phyloP scores from a whole-genome alignment of 1,140 invertebrate genomes.

The Aphis gossypii region DNA sequence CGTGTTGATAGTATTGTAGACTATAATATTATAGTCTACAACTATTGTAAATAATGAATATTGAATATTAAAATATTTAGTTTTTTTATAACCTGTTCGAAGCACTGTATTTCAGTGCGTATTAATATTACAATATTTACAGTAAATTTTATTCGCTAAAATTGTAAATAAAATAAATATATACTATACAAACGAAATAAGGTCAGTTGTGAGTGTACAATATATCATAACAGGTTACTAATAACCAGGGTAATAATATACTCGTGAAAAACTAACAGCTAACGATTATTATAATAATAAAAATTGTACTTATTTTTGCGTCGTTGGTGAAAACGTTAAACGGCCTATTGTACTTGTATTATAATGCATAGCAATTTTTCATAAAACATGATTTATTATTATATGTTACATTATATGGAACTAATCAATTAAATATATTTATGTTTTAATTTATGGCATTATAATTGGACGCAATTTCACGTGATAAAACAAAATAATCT shows the following conservation, averaged over 20 bases:
- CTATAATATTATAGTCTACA: too few relatives aligned
- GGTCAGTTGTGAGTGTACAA: neutral
- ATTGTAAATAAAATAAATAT: neutral
- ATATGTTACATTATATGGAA: neutral
- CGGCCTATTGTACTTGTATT: neutral
- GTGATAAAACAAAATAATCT: neutral
- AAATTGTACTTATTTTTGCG: neutral
- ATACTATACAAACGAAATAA: neutral
- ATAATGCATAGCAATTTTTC: neutral
- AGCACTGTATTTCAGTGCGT: neutral
- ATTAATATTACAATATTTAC: neutral
- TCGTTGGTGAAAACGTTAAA: neutral
- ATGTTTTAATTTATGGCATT: neutral
- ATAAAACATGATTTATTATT: neutral
- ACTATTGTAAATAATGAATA: neutral
- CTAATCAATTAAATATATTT: neutral
- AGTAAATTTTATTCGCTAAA: neutral
- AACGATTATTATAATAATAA: neutral
- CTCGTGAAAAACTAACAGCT: neutral
- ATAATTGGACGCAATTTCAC: neutral
- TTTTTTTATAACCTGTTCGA: neutral
- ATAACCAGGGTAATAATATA: too few relatives aligned
- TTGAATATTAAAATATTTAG: neutral
- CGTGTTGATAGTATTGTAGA: neutral
- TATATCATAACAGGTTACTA: neutral